Evolutionary conservation across 1,140 invertebrate genomes (phyloP), one percentile per base, ranked within the genome.

Genomic region (Thaumatotibia leucotreta): DNA sequence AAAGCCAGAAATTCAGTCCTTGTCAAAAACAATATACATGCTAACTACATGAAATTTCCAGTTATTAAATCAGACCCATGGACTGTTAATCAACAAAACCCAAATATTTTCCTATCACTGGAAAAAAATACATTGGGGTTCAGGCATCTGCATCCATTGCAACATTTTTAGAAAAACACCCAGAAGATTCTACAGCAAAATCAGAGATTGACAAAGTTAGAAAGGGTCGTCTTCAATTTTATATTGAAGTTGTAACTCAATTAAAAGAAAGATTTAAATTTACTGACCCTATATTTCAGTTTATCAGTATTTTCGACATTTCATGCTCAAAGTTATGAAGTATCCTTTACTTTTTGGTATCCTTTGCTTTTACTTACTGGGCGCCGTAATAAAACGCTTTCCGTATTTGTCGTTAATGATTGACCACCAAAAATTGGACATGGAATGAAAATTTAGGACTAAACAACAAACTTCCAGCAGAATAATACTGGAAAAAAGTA

Each of bases 1-100:
- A 32, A 75, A 80, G 71, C 64, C 66, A 63, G 64, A 75, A 67
- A 65, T 63, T 52, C 22, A 71, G 31, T 72, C 68, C 23, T 29
- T 74, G 14, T 4, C 72, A n/a, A 61, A 61, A 61, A 61, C 27
- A 2, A 11, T 24, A 9, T 22, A 20, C 11, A 10, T n/a, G n/a
- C 49, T 9, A 52, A 52, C 22, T 52, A 23, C 20, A 52, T 52
- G 49, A 23, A 52, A 23, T 11, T 52, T 11, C 2, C 17, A 5
- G 2, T 23, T 2, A 23, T 14, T 9, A 52, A 52, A 23, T 49
- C 45, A 0, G 17, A 52, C 24, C 20, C 22, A 5, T 52, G 3
- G 6, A 52, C 20, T 52, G 17, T 23, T 4, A 9, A 20, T 22
- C 22, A 23, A 2, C 20, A 23, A 9, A 23, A 52, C 22, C 49